Evolutionary conservation across 2,888 invertebrate species (phyloP).

Genomic region (Sinopyrophorus schimmeli): DNA sequence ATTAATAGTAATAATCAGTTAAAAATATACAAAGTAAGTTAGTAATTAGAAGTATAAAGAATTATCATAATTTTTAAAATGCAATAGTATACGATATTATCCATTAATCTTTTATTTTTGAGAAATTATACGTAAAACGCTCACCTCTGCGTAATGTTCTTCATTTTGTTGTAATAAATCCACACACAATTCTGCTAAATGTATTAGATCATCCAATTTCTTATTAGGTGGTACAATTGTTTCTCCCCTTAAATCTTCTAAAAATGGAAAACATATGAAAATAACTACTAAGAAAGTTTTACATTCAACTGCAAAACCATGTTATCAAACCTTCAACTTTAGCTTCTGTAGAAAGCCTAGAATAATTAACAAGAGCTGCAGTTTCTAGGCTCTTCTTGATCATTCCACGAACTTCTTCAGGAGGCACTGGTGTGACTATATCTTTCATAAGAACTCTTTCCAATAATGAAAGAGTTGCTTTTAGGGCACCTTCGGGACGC

Average conservation of each 20-base stretch:
- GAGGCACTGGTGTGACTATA: constrained; percentile 94
- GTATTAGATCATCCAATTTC: constrained; percentile 95
- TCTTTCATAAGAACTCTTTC: constrained; percentile 99
- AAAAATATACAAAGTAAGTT: too few species aligned
- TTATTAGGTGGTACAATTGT: constrained; percentile 81
- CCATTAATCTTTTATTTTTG: background rate
- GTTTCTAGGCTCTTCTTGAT: constrained; percentile 97
- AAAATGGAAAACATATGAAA: too few species aligned
- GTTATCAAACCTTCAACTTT: constrained; percentile 87
- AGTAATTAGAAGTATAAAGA: too few species aligned
- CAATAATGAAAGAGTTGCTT: constrained; percentile 92
- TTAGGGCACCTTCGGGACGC: constrained; percentile 95
- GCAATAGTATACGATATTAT: too few species aligned
- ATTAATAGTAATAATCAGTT: too few species aligned
- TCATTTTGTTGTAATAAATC: constrained; percentile 99
- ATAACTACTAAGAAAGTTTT: too few species aligned
- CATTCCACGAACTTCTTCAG: constrained; percentile 93
- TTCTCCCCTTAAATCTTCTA: constrained; percentile 83
- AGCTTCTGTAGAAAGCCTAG: constrained; percentile 92
- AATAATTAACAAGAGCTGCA: constrained; percentile 97
- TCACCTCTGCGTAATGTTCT: constrained; percentile 99
- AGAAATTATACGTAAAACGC: constrained; percentile 29
- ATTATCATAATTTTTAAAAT: too few species aligned
- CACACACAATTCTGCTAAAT: constrained; percentile 96
- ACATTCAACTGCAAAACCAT: too few species aligned